Evolutionary conservation across 2,888 invertebrate genomes (phyloP), one percentile per base, ranked within the genome.

Genomic region (Hydropsyche betteni): DNA sequence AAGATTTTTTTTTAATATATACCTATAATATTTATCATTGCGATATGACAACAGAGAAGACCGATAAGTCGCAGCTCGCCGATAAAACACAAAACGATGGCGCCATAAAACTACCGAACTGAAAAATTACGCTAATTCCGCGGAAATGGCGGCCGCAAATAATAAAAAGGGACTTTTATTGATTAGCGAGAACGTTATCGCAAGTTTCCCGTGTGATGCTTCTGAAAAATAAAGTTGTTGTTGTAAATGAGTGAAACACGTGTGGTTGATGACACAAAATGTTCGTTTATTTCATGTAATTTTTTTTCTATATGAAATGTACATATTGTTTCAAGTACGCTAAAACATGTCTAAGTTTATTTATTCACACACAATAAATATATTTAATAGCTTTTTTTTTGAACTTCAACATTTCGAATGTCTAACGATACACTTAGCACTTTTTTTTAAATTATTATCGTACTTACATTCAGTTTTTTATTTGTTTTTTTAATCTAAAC

Each of bases 301-400:
- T 64, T 36, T 64, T 38, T 75, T 75, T 75, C 52, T 76, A 73
- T 74, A 74, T 76, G 64, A 75, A 75, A 73, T 77, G 68, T 75
- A 77, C 77, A 77, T 24, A 71, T 74, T 74, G 51, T 36, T 77
- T 64, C 64, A 58, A 58, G 24, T 58, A 58, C 58, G 58, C 58
- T 58, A 58, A 10, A 44, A 58, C 58, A 58, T 58, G 16, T 58
- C 24, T 16, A 24, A 34, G 16, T 14, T 34, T 51, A 61, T 70
- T 61, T 77, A 77, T 77, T 77, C 77, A 77, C 77, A 77, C 77
- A 73, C 77, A 77, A 77, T 77, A 77, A 77, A 77, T 77, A 69
- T 76, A 73, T 72, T 68, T 68, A 34, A 70, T 61, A 73, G 5
- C 12, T 14, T 74, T 44, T 69, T 58, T 51, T 58, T 72, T 72